Conservation (phyloP, 2,797 vertebrate genomes). For the Leuciscus waleckii region DNA sequence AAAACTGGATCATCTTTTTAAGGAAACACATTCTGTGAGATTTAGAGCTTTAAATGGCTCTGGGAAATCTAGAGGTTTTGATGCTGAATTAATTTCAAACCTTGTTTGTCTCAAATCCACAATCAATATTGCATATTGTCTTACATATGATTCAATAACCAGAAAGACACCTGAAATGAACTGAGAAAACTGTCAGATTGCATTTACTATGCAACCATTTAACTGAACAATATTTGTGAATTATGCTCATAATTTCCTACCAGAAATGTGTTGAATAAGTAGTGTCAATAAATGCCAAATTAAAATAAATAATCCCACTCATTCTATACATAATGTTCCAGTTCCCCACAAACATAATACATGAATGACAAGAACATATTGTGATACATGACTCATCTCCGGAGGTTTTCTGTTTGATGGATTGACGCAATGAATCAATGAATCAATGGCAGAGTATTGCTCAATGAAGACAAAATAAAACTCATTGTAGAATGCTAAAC, state of each 20-base stretch:
- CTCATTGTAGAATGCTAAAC: neutral
- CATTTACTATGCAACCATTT: neutral
- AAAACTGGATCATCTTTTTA: constrained; percentile 52
- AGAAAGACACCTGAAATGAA: neutral
- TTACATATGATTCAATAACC: neutral
- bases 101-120: constrained; percentile 26
- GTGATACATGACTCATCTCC: constrained; percentile 20
- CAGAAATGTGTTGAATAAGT: neutral
- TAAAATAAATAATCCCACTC: neutral
- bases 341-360: neutral
- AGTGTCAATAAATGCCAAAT: neutral
- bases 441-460: constrained; percentile 23
- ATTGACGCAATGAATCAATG: constrained; percentile 33
- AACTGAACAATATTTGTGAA: neutral
- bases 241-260: neutral
- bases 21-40: constrained; percentile 34
- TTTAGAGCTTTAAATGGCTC: neutral
- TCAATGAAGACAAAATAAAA: neutral
- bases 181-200: neutral
- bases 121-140: constrained; percentile 6
- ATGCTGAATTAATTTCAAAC: neutral
- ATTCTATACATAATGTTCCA: neutral
- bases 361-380: constrained; percentile 19
- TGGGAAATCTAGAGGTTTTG: neutral
- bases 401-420: constrained; percentile 18